Percentiles rank a stretch among this genome's conserved stretches.
Evolutionary conservation across 2,113 vertebrate genomes (phyloP).

Genomic region (Oreochromis niloticus): DNA sequence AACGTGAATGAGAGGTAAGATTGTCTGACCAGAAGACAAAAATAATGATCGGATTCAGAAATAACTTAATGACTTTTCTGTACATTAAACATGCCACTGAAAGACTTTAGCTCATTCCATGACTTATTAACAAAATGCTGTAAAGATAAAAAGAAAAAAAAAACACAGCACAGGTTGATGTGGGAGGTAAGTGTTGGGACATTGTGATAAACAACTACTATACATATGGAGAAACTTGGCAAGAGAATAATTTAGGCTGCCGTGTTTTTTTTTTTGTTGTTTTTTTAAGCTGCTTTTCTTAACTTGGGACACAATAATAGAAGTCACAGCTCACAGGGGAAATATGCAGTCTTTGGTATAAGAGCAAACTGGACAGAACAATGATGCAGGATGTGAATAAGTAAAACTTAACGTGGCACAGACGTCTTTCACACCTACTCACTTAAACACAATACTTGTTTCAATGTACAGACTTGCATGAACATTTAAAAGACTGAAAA

Average conservation of each 20-base stretch:
- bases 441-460: constrained; percentile 77
- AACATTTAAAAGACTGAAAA: constrained; percentile 71
- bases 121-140: not conserved
- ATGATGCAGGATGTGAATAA: constrained; percentile 54
- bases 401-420: constrained; percentile 46
- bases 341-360: constrained; percentile 86
- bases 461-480: constrained; percentile 75
- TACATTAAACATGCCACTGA: constrained; percentile 34
- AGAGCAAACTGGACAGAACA: constrained; percentile 66
- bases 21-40: constrained; percentile 55
- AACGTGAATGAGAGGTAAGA: constrained; percentile 39
- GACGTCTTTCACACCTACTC: constrained; percentile 76
- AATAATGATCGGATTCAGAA: not conserved
- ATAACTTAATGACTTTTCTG: not conserved
- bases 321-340: constrained; percentile 47
- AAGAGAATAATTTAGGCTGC: constrained; percentile 30
- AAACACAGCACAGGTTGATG: not conserved
- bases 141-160: not conserved
- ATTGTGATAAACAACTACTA: constrained; percentile 58
- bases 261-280: not conserved
- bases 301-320: constrained; percentile 39
- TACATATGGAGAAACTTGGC: constrained; percentile 47
- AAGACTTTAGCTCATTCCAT: not conserved
- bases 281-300: constrained; percentile 18
- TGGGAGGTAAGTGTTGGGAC: not conserved